Conservation (phyloP, 2,113 vertebrate species). For the Otus sunia region DNA sequence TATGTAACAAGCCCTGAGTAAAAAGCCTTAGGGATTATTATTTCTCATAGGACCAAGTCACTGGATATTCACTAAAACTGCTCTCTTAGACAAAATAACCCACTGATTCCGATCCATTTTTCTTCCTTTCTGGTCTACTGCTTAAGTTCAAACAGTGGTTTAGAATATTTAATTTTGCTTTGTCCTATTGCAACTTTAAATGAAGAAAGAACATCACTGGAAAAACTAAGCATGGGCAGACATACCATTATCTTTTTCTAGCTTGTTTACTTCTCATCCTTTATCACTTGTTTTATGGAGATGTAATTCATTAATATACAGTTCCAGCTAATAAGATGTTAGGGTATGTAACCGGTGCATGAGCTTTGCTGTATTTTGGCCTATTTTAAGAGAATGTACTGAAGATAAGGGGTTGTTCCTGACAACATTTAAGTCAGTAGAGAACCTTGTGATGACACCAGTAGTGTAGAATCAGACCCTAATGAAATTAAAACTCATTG, state of each 20-base stretch:
- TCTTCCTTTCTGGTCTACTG: neutral
- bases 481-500: neutral
- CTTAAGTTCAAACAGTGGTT: neutral
- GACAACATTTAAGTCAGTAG: neutral
- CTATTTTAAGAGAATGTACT: neutral
- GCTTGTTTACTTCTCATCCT: neutral
- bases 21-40: constrained; percentile 43
- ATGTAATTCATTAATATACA: neutral
- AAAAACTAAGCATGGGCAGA: neutral
- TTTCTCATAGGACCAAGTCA: constrained; percentile 16
- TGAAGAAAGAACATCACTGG: neutral
- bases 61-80: neutral
- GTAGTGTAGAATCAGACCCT: neutral
- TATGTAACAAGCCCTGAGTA: constrained; percentile 47
- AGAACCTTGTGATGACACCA: neutral
- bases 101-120: neutral
- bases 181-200: neutral
- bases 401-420: neutral
- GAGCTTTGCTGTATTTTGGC: neutral
- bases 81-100: neutral
- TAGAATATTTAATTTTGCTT: constrained; percentile 9
- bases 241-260: neutral
- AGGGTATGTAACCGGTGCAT: neutral
- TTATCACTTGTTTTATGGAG: neutral
- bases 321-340: neutral